Evolutionary conservation across 1,140 invertebrate genomes (phyloP), one percentile per base, ranked within the genome.

Genomic region (Orussus abietinus): DNA sequence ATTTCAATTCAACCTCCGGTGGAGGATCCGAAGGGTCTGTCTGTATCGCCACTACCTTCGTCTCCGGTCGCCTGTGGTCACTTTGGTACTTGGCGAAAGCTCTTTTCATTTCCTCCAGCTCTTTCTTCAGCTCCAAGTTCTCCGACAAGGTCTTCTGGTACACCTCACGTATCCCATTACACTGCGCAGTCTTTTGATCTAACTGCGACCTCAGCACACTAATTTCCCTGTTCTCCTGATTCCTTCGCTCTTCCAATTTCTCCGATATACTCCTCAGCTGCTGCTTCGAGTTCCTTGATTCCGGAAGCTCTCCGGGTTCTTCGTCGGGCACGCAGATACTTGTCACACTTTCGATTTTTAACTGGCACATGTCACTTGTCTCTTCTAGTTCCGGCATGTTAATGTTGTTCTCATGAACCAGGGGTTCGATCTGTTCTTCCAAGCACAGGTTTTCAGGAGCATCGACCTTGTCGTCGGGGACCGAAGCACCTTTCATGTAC

Each of bases 121-220:
- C 62, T 15, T 51, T 45, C 47, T 61, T 64, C 47, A 68, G 51
- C 11, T 46, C 42, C 4, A 61, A 33, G 44, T 66, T 66, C 12
- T 68, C 62, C 1, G 40, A 26, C 5, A 68, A 17, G 4, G 54
- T 52, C 39, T 50, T 65, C 31, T 63, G 51, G 47, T 62, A 64
- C 10, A 38, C 49, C 12, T 64, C 47, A 13, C 26, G 45, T 10
- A 64, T 47, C 20, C 36, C 45, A 12, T 57, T 33, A 11, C 50
- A 58, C 15, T 61, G 53, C 5, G 25, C 30, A 30, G 47, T 53
- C 29, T 49, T 53, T 28, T 61, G 38, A 32, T 36, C 26, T 0
- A 66, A 37, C 12, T 57, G 49, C 15, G 28, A 4, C 33, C 41
- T 54, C 2, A 65, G 21, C 9, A 42, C n/a, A 1, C 12, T 33